Evolutionary conservation across 2,113 vertebrate species (phyloP).

Genomic region (Lucifuga dentata): DNA sequence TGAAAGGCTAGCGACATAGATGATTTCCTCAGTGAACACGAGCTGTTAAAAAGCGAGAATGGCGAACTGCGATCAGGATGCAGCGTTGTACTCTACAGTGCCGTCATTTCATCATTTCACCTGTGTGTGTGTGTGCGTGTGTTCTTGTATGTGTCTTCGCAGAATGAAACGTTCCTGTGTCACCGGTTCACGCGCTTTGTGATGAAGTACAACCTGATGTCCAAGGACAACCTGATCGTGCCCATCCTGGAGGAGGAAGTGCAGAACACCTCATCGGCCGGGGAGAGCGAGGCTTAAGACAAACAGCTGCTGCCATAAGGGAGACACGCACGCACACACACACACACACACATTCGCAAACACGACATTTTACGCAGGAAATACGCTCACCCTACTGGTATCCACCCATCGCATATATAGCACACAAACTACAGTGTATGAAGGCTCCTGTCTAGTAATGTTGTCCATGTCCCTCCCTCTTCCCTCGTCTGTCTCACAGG

Average conservation of each 20-base stretch:
- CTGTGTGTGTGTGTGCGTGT: not conserved
- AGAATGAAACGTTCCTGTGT: conserved; percentile 99
- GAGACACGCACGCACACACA: conserved; percentile 45
- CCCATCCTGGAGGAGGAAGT: conserved; percentile 99
- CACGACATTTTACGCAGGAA: conserved; percentile 27
- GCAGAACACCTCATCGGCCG: conserved; percentile 91
- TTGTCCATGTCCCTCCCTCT: conserved; percentile 59
- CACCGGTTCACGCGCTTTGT: conserved; percentile 99
- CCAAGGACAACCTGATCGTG: conserved; percentile 99
- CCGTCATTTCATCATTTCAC: too few species aligned
- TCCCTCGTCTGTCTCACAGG: conserved; percentile 59
- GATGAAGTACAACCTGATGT: conserved; percentile 99
- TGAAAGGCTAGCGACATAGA: too few species aligned
- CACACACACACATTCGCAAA: not conserved
- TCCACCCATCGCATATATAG: not conserved
- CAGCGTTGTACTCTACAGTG: too few species aligned
- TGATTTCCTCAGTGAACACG: too few species aligned
- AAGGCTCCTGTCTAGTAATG: conserved; percentile 61
- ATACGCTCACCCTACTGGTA: conserved; percentile 1
- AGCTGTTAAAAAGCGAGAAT: too few species aligned
- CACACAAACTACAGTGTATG: conserved; percentile 64
- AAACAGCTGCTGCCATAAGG: conserved; percentile 47
- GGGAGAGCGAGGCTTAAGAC: conserved; percentile 95
- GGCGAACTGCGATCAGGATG: not conserved
- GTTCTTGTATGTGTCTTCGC: conserved; percentile 32